phyloP scores from a whole-genome alignment of 2,888 invertebrate genomes.

The Leucophora obtusa region DNA sequence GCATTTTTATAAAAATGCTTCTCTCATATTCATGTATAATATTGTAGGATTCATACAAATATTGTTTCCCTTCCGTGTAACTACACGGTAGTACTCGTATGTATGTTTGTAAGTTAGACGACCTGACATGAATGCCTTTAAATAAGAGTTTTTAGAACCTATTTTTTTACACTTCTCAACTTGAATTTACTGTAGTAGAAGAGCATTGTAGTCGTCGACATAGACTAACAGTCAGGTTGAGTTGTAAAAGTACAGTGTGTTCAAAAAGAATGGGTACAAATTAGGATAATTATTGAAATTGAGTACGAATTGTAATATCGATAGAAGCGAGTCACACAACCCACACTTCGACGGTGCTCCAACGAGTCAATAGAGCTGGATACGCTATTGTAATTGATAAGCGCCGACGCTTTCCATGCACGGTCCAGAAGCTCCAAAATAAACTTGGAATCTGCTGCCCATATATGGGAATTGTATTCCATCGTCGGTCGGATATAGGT shows the following conservation, averaged over 20 bases:
- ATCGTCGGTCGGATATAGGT: too few species aligned
- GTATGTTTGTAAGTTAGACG: constrained; percentile 47
- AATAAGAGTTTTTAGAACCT: constrained; percentile 53
- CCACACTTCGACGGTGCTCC: too few species aligned
- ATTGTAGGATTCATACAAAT: constrained; percentile 3
- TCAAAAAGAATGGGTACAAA: constrained; percentile 6
- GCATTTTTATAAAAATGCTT: constrained; percentile 16
- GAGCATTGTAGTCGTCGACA: constrained; percentile 53
- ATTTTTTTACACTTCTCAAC: constrained; percentile 50
- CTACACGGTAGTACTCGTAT: background rate
- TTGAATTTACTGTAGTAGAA: constrained; percentile 53
- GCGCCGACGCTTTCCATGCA: too few species aligned
- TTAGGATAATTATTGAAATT: too few species aligned
- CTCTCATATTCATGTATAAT: background rate
- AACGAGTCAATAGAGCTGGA: too few species aligned
- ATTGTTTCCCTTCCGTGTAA: constrained; percentile 4
- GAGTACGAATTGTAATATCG: too few species aligned
- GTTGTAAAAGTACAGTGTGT: constrained; percentile 37
- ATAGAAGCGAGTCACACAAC: too few species aligned
- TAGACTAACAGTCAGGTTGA: constrained; percentile 52
- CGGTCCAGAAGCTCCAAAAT: too few species aligned
- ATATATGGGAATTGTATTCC: too few species aligned
- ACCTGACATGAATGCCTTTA: constrained; percentile 57
- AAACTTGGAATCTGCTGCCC: too few species aligned
- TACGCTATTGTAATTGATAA: too few species aligned